Conservation (phyloP, 2,113 vertebrate species). For the Chlorodrepanis virens region DNA sequence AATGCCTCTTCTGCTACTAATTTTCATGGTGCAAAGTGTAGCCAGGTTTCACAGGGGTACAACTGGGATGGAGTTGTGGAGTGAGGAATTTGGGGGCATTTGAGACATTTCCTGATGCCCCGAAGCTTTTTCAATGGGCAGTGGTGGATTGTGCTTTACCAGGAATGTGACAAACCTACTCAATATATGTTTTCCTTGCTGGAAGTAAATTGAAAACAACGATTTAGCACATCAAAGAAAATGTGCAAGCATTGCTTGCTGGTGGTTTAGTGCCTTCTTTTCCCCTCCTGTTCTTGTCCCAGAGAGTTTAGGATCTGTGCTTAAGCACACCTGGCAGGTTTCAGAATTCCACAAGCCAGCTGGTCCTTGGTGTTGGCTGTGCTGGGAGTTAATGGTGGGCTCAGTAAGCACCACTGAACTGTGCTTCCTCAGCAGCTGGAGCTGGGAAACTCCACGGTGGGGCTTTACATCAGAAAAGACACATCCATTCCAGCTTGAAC, state of each 20-base stretch:
- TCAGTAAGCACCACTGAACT: not conserved
- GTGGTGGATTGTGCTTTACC: not conserved
- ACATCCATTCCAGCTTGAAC: not conserved
- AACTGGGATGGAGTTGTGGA: not conserved
- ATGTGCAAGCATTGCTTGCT: not conserved
- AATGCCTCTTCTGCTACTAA: not conserved
- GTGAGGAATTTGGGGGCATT: not conserved
- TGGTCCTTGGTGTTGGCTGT: not conserved
- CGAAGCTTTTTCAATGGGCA: not conserved
- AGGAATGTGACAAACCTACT: slow-evolving; percentile 13
- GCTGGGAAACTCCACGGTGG: not conserved
- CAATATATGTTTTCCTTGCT: not conserved
- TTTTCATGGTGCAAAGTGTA: not conserved
- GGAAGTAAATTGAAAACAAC: not conserved
- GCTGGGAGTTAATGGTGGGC: not conserved
- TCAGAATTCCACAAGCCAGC: not conserved
- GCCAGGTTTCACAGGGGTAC: not conserved
- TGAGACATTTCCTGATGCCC: not conserved
- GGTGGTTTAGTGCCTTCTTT: not conserved
- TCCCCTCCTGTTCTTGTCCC: not conserved
- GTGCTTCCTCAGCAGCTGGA: slow-evolving; percentile 13
- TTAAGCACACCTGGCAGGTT: not conserved
- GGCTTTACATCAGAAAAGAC: not conserved
- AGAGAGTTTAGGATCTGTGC: not conserved
- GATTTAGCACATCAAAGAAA: not conserved